phyloP scores from a whole-genome alignment of 2,797 vertebrate genomes.

The Caiman crocodilus region DNA sequence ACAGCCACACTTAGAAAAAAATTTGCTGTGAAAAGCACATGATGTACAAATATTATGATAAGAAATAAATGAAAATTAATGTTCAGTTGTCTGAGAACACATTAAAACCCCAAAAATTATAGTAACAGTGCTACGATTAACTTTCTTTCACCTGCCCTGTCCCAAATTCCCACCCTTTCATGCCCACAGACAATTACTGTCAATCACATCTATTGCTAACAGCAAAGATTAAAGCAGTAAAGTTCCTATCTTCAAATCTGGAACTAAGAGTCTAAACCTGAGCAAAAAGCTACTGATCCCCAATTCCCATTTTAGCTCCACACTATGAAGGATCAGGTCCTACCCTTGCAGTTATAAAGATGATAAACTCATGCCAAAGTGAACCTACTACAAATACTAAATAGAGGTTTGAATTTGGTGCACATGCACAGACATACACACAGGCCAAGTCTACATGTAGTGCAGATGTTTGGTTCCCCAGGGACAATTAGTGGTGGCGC shows the following conservation, averaged over 20 bases:
- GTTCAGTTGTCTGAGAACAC: not conserved
- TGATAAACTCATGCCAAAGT: not conserved
- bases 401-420: not conserved
- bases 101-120: not conserved
- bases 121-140: not conserved
- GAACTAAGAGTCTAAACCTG: not conserved
- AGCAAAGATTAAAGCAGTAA: not conserved
- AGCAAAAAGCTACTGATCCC: not conserved
- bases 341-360: not conserved
- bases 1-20: not conserved
- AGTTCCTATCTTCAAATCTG: not conserved
- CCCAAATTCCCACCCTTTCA: not conserved
- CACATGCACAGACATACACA: not conserved
- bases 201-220: not conserved
- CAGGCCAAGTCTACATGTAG: too few species aligned
- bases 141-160: not conserved
- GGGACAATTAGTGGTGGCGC: too few species aligned
- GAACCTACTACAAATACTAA: not conserved
- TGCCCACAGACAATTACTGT: not conserved
- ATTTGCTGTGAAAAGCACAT: not conserved
- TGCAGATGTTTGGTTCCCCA: too few species aligned
- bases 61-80: not conserved
- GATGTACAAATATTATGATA: not conserved
- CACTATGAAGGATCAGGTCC: not conserved
- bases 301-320: not conserved